Base-by-base conservation (phyloP, 2,888 invertebrate species). In the Drosophila meridiana region DNA sequence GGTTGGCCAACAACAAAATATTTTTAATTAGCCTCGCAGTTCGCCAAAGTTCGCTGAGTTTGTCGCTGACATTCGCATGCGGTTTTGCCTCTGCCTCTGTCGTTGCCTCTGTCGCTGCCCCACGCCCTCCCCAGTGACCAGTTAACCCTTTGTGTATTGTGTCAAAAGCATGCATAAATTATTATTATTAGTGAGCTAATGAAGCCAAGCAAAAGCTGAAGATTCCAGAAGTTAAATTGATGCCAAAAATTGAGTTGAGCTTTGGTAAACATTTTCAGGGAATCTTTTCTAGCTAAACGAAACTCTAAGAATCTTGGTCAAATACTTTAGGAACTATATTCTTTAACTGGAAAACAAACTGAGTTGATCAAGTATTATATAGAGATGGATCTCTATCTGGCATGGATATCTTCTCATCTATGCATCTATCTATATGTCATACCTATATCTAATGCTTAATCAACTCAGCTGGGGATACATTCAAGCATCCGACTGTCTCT, bases 151-250 rank as follows among this genome's bases (percentile, higher is more conserved):
- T 82, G 87, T 76, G 89, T 68, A 72, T 81, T 84, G 87, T 82
- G 87, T 82, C 84, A 84, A 63, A 66, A 71, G 67, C 87, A 87
- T 89, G 89, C 89, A 84, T 86, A 84, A 88, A 84, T 87, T 82
- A 82, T 73, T 64, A 78, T 77, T 69, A 67, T 66, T 73, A 78
- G 74, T 81, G 34, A 52, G 52, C 52, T 80, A 87, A 89, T 89
- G 85, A 87, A 87, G 75, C 80, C 28, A 36, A 14, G 34, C 45
- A 30, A 56, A 43, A n/a, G n/a, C 32, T 13, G 43, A 34, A 53
- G 61, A 40, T 40, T 38, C 26, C 2, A 5, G 30, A 55, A 55
- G 28, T 38, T 55, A 11, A 43, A 32, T n/a, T 65, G 14, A 36
- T 11, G 14, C 11, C n/a, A 0, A 34, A 52, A 34, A n/a, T 11